phyloP scores from a whole-genome alignment of 2,797 vertebrate genomes.

The Enteromius paludinosus region DNA sequence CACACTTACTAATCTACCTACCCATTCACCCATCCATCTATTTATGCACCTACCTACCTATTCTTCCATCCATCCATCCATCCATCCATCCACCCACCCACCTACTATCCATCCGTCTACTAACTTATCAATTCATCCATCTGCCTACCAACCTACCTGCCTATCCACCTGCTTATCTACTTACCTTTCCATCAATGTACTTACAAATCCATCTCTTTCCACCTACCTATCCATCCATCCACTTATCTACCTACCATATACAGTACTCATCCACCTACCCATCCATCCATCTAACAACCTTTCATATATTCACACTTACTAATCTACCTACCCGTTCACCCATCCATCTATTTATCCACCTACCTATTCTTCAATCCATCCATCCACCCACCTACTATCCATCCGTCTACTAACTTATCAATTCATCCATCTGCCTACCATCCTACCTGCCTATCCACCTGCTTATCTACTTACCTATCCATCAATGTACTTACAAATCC shows the following conservation, averaged over 20 bases:
- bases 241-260: neutral
- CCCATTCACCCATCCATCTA: too few relatives aligned
- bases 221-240: neutral
- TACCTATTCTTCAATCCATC: neutral
- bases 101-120: neutral
- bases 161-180: too few relatives aligned
- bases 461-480: neutral
- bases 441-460: neutral
- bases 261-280: neutral
- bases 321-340: neutral
- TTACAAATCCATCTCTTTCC: neutral
- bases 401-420: neutral
- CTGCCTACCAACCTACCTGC: neutral
- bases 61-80: too few relatives aligned
- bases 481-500: neutral
- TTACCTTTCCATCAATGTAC: too few relatives aligned
- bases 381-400: neutral
- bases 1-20: too few relatives aligned
- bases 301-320: neutral
- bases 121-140: neutral
- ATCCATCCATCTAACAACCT: neutral
- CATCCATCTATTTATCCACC: neutral
- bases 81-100: neutral
- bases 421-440: neutral
- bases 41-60: too few relatives aligned